Conservation (phyloP, 2,797 vertebrate species). For the Sebastes matsubarae region DNA sequence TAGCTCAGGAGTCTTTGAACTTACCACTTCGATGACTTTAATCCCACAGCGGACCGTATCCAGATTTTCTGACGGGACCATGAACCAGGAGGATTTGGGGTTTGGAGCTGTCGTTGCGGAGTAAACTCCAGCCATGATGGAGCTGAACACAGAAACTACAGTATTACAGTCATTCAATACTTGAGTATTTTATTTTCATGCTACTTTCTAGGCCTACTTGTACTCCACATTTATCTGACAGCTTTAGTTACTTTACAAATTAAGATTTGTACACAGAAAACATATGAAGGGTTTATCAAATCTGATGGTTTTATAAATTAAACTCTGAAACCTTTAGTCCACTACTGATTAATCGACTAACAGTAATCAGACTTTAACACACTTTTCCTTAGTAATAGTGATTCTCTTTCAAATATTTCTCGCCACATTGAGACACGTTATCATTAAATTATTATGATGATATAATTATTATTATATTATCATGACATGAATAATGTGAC, state of each 20-base stretch:
- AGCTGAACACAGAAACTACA: conserved; percentile 13
- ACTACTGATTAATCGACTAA: no score
- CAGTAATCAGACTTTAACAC: neutral
- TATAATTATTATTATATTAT: no score
- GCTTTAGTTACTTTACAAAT: neutral
- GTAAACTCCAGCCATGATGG: conserved; percentile 54
- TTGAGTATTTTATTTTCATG: neutral
- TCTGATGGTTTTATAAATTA: no score
- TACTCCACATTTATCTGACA: neutral
- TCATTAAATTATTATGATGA: neutral
- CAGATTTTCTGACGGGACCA: neutral
- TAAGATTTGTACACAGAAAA: neutral
- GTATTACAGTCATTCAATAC: neutral
- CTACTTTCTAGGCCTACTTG: neutral
- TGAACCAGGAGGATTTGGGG: conserved; percentile 11
- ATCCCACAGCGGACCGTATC: neutral
- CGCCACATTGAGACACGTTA: neutral
- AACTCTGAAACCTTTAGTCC: no score
- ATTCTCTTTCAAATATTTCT: neutral
- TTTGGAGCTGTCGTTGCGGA: conserved; percentile 21
- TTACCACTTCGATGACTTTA: conserved; percentile 60
- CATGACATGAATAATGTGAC: no score
- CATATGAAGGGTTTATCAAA: neutral
- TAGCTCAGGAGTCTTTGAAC: conserved; percentile 16
- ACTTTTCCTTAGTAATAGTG: neutral